A percentile compares a stretch with the other conserved stretches of the same genome.
Conservation (phyloP, 1,140 invertebrate genomes). For the Diorhabda sublineata region DNA sequence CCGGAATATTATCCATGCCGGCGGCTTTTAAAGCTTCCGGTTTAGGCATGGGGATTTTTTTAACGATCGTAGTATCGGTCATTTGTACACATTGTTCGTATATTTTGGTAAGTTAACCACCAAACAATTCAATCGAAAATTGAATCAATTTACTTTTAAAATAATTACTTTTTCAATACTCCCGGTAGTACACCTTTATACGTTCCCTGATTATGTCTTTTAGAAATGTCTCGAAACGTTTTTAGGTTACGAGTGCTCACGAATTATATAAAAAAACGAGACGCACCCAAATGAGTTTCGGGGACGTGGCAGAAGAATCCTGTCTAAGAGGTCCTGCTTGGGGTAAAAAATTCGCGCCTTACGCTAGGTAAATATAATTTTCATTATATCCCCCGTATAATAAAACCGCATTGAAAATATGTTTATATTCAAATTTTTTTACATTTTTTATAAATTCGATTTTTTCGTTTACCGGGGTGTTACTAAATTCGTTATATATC, state of each 20-base stretch:
- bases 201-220: no score
- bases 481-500: no score
- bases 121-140: no score
- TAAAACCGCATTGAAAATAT: no score
- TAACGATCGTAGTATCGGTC: constrained; percentile 73
- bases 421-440: no score
- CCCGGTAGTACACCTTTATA: no score
- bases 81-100: constrained; percentile 85
- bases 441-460: no score
- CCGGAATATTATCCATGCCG: constrained; percentile 89
- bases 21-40: constrained; percentile 78
- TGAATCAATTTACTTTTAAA: no score
- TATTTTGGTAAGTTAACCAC: constrained; percentile 64
- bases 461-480: no score
- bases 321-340: constrained; percentile 67
- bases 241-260: constrained; percentile 76
- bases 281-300: constrained; percentile 68
- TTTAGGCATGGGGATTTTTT: constrained; percentile 68
- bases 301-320: constrained; percentile 71
- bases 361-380: constrained; percentile 55
- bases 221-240: constrained; percentile 7
- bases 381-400: not conserved
- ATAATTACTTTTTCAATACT: no score
- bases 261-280: constrained; percentile 66
- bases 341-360: constrained; percentile 56